phyloP scores from a whole-genome alignment of 2,113 vertebrate species.

The Oreamnos americanus region DNA sequence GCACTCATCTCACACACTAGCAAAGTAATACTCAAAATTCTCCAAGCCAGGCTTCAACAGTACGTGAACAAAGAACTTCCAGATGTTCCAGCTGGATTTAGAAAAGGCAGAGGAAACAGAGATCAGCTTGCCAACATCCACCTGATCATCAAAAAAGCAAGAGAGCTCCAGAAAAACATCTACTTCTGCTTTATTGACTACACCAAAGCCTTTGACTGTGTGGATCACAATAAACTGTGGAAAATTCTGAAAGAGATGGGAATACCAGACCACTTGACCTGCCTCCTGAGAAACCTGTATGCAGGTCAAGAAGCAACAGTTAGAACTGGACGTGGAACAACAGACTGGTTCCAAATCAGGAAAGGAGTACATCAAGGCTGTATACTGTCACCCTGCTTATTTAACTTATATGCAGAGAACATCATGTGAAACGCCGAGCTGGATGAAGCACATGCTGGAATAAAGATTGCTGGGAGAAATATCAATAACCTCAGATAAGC shows the following conservation, averaged over 20 bases:
- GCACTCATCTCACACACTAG: not conserved
- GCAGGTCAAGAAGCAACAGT: not conserved
- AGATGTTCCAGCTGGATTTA: not conserved
- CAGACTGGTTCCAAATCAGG: not conserved
- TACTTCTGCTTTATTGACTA: not conserved
- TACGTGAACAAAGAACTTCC: not conserved
- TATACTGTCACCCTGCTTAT: not conserved
- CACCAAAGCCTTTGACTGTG: not conserved
- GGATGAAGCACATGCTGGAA: not conserved
- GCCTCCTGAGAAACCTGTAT: not conserved
- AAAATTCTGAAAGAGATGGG: not conserved
- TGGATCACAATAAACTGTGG: not conserved
- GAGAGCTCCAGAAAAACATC: not conserved
- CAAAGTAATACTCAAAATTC: not conserved
- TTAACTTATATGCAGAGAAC: not conserved
- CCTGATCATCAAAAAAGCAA: not conserved
- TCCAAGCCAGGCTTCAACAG: not conserved
- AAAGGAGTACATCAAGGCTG: not conserved
- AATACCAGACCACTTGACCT: not conserved
- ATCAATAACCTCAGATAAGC: not conserved
- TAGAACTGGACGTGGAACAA: not conserved
- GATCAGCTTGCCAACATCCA: not conserved
- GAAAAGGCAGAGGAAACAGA: not conserved
- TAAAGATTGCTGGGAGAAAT: rapidly evolving
- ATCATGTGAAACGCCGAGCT: rapidly evolving